Conservation (phyloP, 2,888 invertebrate genomes). For the Macrosiphum euphorbiae region DNA sequence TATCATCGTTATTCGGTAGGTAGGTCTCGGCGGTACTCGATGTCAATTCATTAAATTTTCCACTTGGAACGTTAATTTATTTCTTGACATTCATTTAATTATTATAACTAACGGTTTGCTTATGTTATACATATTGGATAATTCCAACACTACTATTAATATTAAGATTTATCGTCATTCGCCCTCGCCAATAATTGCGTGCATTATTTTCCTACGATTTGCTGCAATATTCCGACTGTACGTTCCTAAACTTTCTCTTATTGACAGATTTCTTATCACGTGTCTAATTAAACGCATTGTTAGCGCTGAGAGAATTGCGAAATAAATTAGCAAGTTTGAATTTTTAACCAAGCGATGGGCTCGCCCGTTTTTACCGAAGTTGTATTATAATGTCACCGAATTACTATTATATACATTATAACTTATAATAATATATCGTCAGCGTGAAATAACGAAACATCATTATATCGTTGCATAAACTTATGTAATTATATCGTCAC, state of each 20-base stretch:
- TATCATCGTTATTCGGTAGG: background rate
- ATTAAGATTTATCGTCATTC: background rate
- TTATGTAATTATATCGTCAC: background rate
- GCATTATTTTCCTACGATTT: background rate
- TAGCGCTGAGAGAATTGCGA: background rate
- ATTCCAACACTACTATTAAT: background rate
- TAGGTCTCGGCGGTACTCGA: background rate
- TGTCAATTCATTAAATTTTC: background rate
- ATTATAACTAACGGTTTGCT: background rate
- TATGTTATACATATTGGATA: background rate
- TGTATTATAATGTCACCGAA: background rate
- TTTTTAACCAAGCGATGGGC: background rate
- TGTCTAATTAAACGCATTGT: constrained; percentile 26
- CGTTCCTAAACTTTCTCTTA: constrained; percentile 15
- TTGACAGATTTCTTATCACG: constrained; percentile 18
- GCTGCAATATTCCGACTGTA: background rate
- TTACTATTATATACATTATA: background rate
- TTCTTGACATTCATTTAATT: background rate
- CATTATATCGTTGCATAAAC: background rate
- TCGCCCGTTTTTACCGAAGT: background rate
- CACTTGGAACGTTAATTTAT: background rate
- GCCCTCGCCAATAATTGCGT: background rate
- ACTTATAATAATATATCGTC: background rate
- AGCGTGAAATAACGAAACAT: background rate
- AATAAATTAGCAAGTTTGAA: background rate